Evolutionary conservation across 2,888 invertebrate genomes (phyloP).

Genomic region (Stenodera caucasica): DNA sequence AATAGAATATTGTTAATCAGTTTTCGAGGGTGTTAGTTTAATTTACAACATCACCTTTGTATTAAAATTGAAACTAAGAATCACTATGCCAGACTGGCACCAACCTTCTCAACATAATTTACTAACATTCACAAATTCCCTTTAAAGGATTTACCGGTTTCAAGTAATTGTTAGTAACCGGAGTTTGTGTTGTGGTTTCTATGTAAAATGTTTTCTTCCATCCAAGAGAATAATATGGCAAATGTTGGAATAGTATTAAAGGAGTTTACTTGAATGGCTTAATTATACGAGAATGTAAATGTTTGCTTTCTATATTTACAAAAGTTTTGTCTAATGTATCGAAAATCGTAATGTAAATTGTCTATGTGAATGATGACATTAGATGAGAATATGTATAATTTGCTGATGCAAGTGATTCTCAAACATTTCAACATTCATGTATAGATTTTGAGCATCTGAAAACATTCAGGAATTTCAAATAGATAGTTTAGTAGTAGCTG

Average conservation of each 20-base stretch:
- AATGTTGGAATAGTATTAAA: no score
- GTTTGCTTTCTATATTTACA: no score
- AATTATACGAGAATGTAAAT: no score
- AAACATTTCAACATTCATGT: neutral
- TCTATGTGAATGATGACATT: neutral
- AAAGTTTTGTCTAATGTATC: neutral
- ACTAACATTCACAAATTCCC: constrained; percentile 24
- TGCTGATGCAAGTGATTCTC: neutral
- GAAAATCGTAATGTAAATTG: constrained; percentile 10
- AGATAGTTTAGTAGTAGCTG: neutral
- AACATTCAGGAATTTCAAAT: constrained; percentile 18
- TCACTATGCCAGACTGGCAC: constrained; percentile 10
- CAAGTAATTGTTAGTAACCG: constrained; percentile 27
- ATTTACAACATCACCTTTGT: neutral
- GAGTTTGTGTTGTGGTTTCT: constrained; percentile 28
- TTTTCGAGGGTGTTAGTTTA: neutral
- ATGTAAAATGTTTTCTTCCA: no score
- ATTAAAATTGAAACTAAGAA: constrained; percentile 7
- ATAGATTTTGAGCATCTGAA: constrained; percentile 12
- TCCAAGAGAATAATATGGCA: no score
- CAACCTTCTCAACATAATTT: constrained; percentile 24
- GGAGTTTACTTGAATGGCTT: no score
- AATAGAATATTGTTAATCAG: no score
- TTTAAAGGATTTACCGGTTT: constrained; percentile 23
- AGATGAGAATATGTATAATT: neutral